Conservation (phyloP, 2,888 invertebrate genomes). For the Dicyrtomina minuta region DNA sequence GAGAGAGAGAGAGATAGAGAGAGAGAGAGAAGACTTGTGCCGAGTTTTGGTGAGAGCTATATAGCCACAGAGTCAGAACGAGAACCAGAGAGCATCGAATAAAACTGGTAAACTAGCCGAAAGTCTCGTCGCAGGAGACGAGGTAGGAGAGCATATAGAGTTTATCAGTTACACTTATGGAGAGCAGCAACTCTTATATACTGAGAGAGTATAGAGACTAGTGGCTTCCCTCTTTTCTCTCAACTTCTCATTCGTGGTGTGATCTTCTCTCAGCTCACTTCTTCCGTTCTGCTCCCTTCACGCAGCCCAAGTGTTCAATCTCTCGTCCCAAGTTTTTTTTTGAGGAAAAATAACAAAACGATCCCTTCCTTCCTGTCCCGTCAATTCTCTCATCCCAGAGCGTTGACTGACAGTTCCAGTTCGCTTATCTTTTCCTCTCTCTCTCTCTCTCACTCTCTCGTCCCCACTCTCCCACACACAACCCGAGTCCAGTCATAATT, state of each 20-base stretch:
- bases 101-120: slow-evolving; percentile 1
- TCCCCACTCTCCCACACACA: not conserved
- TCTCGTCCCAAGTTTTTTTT: not conserved
- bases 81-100: slow-evolving; percentile 5
- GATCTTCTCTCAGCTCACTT: slow-evolving; percentile 41
- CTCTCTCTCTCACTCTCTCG: not conserved
- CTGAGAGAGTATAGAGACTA: not conserved
- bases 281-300: slow-evolving; percentile 29
- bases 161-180: not conserved
- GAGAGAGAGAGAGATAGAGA: not conserved
- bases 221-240: slow-evolving; percentile 32
- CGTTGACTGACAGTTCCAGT: slow-evolving; percentile 19
- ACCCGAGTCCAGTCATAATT: not conserved
- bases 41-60: not conserved
- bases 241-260: slow-evolving; percentile 41
- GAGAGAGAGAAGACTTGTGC: not conserved
- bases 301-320: slow-evolving; percentile 1
- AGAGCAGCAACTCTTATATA: not conserved
- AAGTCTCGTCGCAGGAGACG: not conserved
- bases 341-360: slow-evolving; percentile 1
- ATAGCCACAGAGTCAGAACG: not conserved
- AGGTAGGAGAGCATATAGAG: not conserved
- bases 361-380: slow-evolving; percentile 1
- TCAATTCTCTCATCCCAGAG: not conserved
- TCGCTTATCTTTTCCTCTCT: slow-evolving; percentile 6